Evolutionary conservation across 2,113 vertebrate genomes (phyloP), one percentile per base, ranked within the genome.

Genomic region (Centrocercus urophasianus): DNA sequence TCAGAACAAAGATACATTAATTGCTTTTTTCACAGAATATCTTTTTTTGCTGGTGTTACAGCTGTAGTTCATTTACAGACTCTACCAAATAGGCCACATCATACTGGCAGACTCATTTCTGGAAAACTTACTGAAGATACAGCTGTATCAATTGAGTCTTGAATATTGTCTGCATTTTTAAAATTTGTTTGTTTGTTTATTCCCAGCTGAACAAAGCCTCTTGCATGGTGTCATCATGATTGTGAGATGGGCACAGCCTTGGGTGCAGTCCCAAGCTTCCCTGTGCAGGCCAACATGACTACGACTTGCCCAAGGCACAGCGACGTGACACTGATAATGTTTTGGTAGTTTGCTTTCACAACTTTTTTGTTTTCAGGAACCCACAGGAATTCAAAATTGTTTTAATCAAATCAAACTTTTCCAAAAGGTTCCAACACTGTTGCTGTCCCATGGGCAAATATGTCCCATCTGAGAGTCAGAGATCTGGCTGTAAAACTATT

Each of bases 171-270:
- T 70, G 20, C 42, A 43, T 71, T 3, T 28, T 80, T 15, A 30
- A 30, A 16, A 4, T 9, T 30, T 71, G 52, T 65, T 73, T 77
- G 6, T 6, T 56, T 25, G 8, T 32, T 69, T 76, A 22, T 48
- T 30, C 19, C 5, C n/a, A 60, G 20, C 8, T 75, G 20, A 87
- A 66, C 19, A 69, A 90, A 73, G 38, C 38, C 42, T 85, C 61
- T 47, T 67, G 50, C 40, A 28, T 36, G 14, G 12, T 56, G 38
- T 30, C 1, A 0, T 21, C 1, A 0, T 21, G 34, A 28, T 1
- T 82, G 20, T 19, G 15, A 48, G 34, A 43, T 17, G 38, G 43
- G 13, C 34, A 60, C 19, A 66, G 22, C 7, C 30, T n/a, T 20
- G 21, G 22, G 15, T 16, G n/a, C 71, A 76, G 38, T 38, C 38